These are phyloP conservation scores for Ailuropoda melanoleuca DNA, from an alignment of 2,113 vertebrate genomes.

Conservation along the genomic window DNA sequence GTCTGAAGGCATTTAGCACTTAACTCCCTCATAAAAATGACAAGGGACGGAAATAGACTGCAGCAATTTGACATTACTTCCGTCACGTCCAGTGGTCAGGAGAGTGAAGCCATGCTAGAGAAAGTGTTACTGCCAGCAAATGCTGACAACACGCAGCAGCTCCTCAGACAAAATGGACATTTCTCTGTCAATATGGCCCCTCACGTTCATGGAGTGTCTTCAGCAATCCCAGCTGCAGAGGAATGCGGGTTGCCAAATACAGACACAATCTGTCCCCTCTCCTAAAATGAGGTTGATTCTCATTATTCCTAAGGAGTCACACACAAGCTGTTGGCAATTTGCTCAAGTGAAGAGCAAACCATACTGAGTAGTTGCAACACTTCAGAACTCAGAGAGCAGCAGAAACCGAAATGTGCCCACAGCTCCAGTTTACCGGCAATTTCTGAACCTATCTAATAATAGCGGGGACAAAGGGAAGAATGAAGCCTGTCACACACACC, in stretches of 20 bases:
- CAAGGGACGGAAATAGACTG: not conserved
- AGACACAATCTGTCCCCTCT: constrained; percentile 60
- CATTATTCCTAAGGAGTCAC: constrained; percentile 61
- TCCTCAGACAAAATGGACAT: constrained; percentile 47
- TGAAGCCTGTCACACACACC: not conserved
- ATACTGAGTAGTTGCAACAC: constrained; percentile 1
- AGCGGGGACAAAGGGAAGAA: not conserved
- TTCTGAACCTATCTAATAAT: constrained; percentile 32
- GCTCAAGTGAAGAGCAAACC: constrained; percentile 51
- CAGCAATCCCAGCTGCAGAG: constrained; percentile 58
- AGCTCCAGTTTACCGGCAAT: not conserved
- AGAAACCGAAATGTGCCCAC: not conserved
- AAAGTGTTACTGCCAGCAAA: not conserved
- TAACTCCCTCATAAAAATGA: constrained; percentile 41
- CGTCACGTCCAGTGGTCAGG: not conserved
- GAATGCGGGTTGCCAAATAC: constrained; percentile 20
- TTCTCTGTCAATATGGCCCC: not conserved
- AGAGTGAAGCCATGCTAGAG: not conserved
- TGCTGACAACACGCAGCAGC: not conserved
- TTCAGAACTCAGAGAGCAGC: not conserved
- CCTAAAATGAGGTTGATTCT: constrained; percentile 66
- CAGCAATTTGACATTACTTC: not conserved
- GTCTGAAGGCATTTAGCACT: constrained; percentile 40
- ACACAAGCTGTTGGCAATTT: constrained; percentile 63
- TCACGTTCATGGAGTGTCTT: not conserved